Conservation (phyloP, 1,140 invertebrate species). For the Rhyacophila brunnea region DNA sequence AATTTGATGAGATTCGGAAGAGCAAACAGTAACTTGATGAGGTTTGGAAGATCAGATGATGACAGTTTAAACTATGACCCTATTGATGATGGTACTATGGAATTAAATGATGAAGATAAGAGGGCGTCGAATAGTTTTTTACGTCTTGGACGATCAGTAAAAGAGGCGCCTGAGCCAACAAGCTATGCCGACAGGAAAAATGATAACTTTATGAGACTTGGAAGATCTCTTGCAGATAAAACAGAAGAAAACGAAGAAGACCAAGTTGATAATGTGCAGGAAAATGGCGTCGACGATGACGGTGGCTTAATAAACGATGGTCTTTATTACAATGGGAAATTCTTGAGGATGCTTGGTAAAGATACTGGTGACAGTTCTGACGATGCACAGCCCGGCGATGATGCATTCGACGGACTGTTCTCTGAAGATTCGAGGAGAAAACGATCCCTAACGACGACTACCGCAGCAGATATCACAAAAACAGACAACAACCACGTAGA, state of each 20-base stretch:
- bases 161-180: not conserved
- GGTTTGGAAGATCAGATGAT: constrained; percentile 29
- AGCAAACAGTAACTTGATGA: constrained; percentile 24
- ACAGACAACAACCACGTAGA: no score
- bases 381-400: constrained; percentile 15
- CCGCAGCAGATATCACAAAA: not conserved
- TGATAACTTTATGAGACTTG: constrained; percentile 31
- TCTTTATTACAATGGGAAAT: constrained; percentile 23
- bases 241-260: constrained; percentile 17
- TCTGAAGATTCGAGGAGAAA: constrained; percentile 29
- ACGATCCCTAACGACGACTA: constrained; percentile 12
- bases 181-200: constrained; percentile 22
- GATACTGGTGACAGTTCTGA: constrained; percentile 13
- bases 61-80: constrained; percentile 23
- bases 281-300: not conserved
- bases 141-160: constrained; percentile 15
- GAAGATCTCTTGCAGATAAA: constrained; percentile 22
- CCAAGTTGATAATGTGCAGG: not conserved
- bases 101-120: constrained; percentile 10
- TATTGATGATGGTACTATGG: constrained; percentile 8
- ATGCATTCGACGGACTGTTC: constrained; percentile 23
- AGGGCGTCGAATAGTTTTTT: constrained; percentile 6
- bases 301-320: constrained; percentile 2
- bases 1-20: constrained; percentile 25
- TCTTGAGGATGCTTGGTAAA: constrained; percentile 13